Conservation (phyloP, 2,888 invertebrate species). For the Azorinus chamasolen region DNA sequence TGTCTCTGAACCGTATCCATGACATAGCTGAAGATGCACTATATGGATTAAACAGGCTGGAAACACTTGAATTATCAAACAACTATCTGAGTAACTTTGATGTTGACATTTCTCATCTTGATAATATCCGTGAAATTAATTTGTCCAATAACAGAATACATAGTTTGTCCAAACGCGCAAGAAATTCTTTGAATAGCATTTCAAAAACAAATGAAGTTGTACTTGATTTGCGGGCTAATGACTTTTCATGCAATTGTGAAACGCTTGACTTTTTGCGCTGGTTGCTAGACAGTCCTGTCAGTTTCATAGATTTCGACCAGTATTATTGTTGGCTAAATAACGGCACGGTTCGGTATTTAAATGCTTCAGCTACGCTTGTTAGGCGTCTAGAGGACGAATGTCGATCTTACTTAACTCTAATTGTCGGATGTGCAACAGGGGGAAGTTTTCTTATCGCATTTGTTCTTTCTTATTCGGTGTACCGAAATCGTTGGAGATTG, state of each 20-base stretch:
- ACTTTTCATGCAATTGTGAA: constrained; percentile 47
- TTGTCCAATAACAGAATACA: constrained; percentile 43
- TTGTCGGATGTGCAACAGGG: constrained; percentile 18
- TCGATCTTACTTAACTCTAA: constrained; percentile 33
- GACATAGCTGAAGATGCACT: constrained; percentile 25
- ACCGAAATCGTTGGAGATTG: constrained; percentile 49
- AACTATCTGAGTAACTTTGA: constrained; percentile 41
- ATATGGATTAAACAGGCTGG: not conserved
- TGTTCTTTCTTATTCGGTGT: constrained; percentile 25
- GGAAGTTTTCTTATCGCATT: constrained; percentile 26
- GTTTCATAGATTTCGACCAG: constrained; percentile 14
- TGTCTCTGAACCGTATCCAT: constrained; percentile 40
- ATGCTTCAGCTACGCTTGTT: constrained; percentile 15
- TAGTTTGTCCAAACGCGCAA: constrained; percentile 1
- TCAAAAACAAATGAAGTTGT: constrained; percentile 9
- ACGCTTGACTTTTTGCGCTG: constrained; percentile 45
- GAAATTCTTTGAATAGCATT: constrained; percentile 11
- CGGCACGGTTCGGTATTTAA: constrained; percentile 21
- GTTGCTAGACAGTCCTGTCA: constrained; percentile 26
- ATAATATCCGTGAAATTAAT: constrained; percentile 28
- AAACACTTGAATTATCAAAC: constrained; percentile 27
- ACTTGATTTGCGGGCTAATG: constrained; percentile 34
- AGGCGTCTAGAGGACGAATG: constrained; percentile 37
- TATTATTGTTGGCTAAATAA: constrained; percentile 48
- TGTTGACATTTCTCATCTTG: constrained; percentile 10